Percentiles rank a stretch among this genome's conserved stretches.
phyloP scores from a whole-genome alignment of 2,113 vertebrate genomes.

The Mobula birostris region DNA sequence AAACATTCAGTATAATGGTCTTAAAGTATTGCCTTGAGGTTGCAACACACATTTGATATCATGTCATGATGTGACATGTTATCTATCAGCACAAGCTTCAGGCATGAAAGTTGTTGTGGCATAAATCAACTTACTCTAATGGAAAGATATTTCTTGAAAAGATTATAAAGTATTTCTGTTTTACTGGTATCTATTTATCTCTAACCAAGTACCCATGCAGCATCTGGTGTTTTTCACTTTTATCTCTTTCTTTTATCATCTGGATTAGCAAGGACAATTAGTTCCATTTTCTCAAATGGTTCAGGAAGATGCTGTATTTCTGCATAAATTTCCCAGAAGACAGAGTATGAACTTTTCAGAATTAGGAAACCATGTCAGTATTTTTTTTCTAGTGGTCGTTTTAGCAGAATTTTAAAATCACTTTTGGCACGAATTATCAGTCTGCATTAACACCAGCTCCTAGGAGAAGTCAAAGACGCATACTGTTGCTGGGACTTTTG shows the following conservation, averaged over 20 bases:
- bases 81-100: not conserved
- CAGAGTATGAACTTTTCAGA: not conserved
- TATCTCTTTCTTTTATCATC: not conserved
- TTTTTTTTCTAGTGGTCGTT: not conserved
- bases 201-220: not conserved
- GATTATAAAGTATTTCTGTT: not conserved
- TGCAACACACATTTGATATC: no score
- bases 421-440: not conserved
- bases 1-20: not conserved
- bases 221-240: constrained; percentile 20
- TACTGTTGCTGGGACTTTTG: not conserved
- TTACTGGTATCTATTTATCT: constrained; percentile 6
- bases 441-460: not conserved
- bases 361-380: not conserved
- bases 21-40: not conserved
- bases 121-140: not conserved
- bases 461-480: not conserved
- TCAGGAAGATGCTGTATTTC: not conserved
- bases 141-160: not conserved
- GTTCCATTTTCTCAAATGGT: not conserved
- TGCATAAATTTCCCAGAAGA: not conserved
- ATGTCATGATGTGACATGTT: not conserved
- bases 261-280: constrained; percentile 14
- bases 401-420: not conserved
- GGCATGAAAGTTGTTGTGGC: not conserved